A percentile compares a stretch with the other conserved stretches of the same genome.
phyloP scores from a whole-genome alignment of 64 coral and sea anemone genomes.

The Porites lutea region DNA sequence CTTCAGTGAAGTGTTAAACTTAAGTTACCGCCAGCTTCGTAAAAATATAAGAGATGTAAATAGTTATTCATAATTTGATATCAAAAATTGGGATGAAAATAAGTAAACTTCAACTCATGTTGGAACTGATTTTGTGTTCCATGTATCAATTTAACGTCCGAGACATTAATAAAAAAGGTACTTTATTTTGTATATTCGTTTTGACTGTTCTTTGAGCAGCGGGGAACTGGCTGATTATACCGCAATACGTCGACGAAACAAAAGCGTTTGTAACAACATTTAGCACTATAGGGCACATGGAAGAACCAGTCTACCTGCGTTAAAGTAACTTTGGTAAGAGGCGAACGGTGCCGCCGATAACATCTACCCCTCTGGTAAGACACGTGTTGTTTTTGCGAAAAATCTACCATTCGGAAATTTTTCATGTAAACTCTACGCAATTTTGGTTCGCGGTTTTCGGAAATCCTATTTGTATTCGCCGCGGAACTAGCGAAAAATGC shows the following conservation, averaged over 20 bases:
- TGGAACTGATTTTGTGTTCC: background rate
- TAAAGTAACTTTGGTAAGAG: background rate
- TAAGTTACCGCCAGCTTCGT: no score
- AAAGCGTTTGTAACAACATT: background rate
- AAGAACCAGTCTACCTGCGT: background rate
- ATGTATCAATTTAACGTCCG: background rate
- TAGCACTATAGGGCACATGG: background rate
- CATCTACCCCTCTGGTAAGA: background rate
- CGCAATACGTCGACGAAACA: background rate
- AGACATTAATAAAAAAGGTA: background rate
- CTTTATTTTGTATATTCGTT: slow-evolving; percentile 7
- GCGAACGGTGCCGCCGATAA: background rate
- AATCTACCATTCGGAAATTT: background rate
- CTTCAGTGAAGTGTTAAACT: no score
- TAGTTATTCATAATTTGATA: no score
- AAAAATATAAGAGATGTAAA: no score
- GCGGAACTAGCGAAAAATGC: background rate
- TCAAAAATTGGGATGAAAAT: no score
- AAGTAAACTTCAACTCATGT: background rate
- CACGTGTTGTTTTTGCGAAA: background rate
- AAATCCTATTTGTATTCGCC: background rate
- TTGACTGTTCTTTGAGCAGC: background rate
- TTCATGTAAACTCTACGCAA: background rate
- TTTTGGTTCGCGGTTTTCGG: background rate
- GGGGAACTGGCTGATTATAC: background rate